Conservation (phyloP, 2,888 invertebrate species). For the Drosophila borealis region DNA sequence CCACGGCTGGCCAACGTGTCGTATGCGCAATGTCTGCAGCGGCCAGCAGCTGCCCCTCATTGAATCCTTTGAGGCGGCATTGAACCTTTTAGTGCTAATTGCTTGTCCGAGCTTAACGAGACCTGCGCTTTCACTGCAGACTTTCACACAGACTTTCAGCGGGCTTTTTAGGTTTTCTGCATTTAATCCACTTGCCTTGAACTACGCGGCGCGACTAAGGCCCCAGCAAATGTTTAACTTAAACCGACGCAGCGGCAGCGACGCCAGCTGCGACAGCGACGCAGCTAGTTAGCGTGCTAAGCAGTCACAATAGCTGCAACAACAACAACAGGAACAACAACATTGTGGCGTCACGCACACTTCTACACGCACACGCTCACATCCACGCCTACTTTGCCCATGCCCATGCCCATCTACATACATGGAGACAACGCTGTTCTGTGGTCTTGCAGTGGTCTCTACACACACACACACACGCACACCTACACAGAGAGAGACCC, state of each 20-base stretch:
- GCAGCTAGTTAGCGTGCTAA: slow-evolving; percentile 56
- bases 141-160: slow-evolving; percentile 8
- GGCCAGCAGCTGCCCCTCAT: slow-evolving; percentile 7
- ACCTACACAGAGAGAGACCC: too few species aligned
- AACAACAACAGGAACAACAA: not conserved
- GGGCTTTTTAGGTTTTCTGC: slow-evolving; percentile 23
- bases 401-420: slow-evolving; percentile 3
- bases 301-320: slow-evolving; percentile 31
- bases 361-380: slow-evolving; percentile 7
- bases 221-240: slow-evolving; percentile 60
- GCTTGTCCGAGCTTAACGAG: slow-evolving; percentile 64
- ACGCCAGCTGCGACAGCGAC: slow-evolving; percentile 21
- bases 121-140: slow-evolving; percentile 19
- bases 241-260: slow-evolving; percentile 52
- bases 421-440: slow-evolving; percentile 45
- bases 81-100: slow-evolving; percentile 67
- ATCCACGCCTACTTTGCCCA: slow-evolving; percentile 14
- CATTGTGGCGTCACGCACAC: not conserved
- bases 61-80: slow-evolving; percentile 55
- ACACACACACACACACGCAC: not conserved
- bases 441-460: slow-evolving; percentile 59
- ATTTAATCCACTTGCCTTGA: slow-evolving; percentile 80
- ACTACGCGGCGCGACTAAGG: slow-evolving; percentile 75
- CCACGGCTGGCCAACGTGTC: slow-evolving; percentile 45
- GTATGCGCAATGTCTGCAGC: slow-evolving; percentile 56